Evolutionary conservation across 2,888 invertebrate species (phyloP), one percentile per base, ranked within the genome.

Genomic region (Encarsia formosa): DNA sequence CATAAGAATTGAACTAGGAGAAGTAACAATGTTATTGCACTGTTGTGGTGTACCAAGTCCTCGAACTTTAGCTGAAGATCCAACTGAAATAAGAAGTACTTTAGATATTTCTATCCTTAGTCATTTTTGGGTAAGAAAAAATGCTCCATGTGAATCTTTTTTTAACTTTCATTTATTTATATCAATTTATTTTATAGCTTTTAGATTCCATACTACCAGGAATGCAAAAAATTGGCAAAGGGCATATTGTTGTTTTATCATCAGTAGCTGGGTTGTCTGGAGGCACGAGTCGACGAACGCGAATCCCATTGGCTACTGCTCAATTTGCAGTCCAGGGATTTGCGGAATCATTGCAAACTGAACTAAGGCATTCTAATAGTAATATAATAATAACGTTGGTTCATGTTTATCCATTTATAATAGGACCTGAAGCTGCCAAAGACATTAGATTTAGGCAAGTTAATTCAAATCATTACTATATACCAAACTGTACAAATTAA

Each of bases 261-360:
- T 84, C 84, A 8, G 81, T 82, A 1, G 83, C 83, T 46, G 83
- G 82, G 5, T 70, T 83, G 2, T 81, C 81, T 51, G 79, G 81
- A 41, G 75, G 79, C 20, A 77, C 79, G 40, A 78, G 79, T 59
- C 63, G 64, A 19, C 60, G 59, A n/a, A 64, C 62, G 11, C 78
- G 81, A 60, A 77, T 83, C 70, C 81, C 83, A 0, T 69, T 83
- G 13, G 80, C 82, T 51, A 81, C 83, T 1, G 80, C 83, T 1
- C 84, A 84, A 69, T 84, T 84, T 68, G 85, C 84, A 15, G 79
- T 84, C 1, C 81, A 82, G 64, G 84, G 85, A 3, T 71, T 84
- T 29, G 81, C 82, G 1, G 83, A 84, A 63, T 81, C 83, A 1
- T 68, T 85, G 4, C 78, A 79, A 64, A 81, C 81, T 60, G 81